Conservation (phyloP, 2,888 invertebrate genomes). For the Malthinus seriepunctatus region DNA sequence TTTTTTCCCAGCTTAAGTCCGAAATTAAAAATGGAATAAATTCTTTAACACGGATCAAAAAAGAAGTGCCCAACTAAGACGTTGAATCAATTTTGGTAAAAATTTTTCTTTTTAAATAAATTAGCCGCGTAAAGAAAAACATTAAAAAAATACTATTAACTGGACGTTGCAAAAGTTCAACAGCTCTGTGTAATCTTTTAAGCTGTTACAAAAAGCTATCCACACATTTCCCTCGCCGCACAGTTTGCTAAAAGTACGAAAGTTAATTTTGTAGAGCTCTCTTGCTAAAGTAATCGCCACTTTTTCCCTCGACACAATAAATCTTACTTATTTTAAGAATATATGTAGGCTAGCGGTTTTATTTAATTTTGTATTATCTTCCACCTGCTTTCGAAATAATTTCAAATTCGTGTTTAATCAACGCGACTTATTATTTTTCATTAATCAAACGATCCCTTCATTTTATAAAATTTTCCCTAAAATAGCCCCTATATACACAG, state of each 20-base stretch:
- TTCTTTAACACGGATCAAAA: background rate
- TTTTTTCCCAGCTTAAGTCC: too few relatives aligned
- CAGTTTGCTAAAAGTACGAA: constrained; percentile 31
- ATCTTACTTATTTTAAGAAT: constrained; percentile 29
- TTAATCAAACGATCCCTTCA: background rate
- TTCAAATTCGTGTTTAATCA: constrained; percentile 4
- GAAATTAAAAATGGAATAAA: background rate
- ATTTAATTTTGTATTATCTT: constrained; percentile 27
- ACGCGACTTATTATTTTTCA: background rate
- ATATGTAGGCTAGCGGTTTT: constrained; percentile 24
- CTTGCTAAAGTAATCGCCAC: constrained; percentile 30
- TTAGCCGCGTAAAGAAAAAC: constrained; percentile 12
- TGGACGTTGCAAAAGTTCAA: constrained; percentile 27
- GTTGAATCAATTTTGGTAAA: background rate
- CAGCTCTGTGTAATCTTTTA: constrained; percentile 30
- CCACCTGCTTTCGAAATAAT: constrained; percentile 11
- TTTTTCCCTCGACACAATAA: constrained; percentile 31
- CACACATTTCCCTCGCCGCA: constrained; percentile 30
- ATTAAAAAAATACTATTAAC: constrained; percentile 22
- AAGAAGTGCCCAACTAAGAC: background rate
- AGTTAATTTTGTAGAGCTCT: constrained; percentile 31
- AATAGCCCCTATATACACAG: too few relatives aligned
- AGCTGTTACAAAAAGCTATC: constrained; percentile 31
- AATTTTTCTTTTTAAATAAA: constrained; percentile 3
- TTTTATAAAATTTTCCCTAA: too few relatives aligned